These are phyloP conservation scores for Rhodinocichla rosea DNA, from an alignment of 2,113 vertebrate genomes.

Conservation along the genomic window DNA sequence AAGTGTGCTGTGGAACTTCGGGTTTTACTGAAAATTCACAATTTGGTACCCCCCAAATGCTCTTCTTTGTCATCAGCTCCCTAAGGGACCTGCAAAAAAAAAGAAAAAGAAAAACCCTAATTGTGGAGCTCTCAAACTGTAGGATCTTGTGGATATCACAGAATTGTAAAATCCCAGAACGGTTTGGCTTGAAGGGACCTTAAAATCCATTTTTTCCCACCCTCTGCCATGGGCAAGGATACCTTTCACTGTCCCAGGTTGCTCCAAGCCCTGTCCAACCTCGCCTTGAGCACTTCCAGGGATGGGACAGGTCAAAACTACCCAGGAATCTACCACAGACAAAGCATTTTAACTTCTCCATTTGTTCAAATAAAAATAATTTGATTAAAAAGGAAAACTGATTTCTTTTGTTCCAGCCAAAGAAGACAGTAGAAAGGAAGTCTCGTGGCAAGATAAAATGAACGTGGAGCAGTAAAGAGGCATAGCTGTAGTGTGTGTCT, in stretches of 20 bases:
- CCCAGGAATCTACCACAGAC: neutral
- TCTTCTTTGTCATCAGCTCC: neutral
- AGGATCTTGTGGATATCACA: neutral
- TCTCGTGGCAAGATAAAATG: slow-evolving; percentile 65
- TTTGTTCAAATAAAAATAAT: neutral
- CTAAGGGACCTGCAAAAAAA: neutral
- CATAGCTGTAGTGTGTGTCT: slow-evolving; percentile 36
- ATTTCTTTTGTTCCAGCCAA: slow-evolving; percentile 69
- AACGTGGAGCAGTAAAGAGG: slow-evolving; percentile 47
- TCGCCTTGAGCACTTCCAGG: neutral
- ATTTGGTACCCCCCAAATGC: neutral
- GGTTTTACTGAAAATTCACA: neutral
- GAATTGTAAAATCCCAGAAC: neutral
- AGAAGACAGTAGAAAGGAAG: slow-evolving; percentile 67
- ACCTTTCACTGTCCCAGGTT: neutral
- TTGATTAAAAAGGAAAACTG: slow-evolving; percentile 42
- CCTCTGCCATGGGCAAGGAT: neutral
- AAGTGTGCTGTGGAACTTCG: neutral
- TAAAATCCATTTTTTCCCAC: neutral
- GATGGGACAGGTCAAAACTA: neutral
- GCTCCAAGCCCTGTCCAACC: neutral
- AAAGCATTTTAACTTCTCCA: neutral
- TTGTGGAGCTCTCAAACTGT: neutral
- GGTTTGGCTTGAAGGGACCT: neutral
- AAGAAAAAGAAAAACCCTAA: neutral